These are phyloP conservation scores for Andrena dorsata DNA, from an alignment of 2,888 invertebrate genomes.

Conservation along the genomic window DNA sequence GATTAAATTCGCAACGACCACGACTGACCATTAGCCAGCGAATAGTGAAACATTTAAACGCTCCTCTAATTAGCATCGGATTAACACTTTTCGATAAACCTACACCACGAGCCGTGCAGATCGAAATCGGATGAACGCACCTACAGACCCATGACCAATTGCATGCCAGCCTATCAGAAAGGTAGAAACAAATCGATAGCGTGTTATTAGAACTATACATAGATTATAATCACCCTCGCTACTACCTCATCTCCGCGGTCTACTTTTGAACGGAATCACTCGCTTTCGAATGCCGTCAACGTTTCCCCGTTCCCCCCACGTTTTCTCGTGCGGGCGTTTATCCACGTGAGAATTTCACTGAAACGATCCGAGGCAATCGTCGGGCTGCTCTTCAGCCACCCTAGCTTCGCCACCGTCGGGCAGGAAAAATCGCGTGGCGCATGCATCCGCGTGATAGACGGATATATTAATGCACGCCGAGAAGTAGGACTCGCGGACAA, in stretches of 20 bases:
- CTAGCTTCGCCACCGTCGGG: background rate
- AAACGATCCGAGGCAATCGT: background rate
- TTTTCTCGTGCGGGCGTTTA: background rate
- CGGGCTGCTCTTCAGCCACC: background rate
- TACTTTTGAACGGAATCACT: constrained; percentile 16
- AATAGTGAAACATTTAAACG: no score
- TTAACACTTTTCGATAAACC: no score
- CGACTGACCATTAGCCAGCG: no score
- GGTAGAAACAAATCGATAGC: background rate
- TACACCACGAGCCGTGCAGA: no score
- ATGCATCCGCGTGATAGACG: constrained; percentile 19
- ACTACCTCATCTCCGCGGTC: background rate
- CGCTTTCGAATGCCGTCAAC: constrained; percentile 7
- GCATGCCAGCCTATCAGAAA: background rate
- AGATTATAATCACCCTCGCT: constrained; percentile 8
- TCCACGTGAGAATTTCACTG: background rate
- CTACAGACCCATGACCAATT: background rate
- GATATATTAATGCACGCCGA: constrained; percentile 34
- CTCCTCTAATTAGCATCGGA: no score
- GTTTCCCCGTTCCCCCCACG: background rate
- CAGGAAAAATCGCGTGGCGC: constrained; percentile 25
- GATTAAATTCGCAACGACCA: no score
- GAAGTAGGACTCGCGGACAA: constrained; percentile 59
- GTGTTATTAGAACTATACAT: background rate
- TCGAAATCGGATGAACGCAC: no score